phyloP scores from a whole-genome alignment of 2,113 vertebrate genomes.

The Pterophyllum scalare region DNA sequence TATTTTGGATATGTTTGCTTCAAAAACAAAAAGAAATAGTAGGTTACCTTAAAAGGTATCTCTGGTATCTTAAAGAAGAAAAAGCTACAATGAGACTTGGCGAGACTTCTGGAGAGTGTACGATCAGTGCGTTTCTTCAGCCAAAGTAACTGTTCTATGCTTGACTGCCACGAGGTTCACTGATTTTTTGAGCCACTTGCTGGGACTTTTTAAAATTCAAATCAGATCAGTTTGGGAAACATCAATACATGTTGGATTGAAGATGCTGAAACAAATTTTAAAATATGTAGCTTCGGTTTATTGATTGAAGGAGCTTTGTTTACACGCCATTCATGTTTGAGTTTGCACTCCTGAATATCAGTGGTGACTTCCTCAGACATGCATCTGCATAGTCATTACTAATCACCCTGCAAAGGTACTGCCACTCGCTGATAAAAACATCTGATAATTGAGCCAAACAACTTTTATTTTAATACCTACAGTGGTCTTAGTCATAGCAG shows the following conservation, averaged over 20 bases:
- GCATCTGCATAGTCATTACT: neutral
- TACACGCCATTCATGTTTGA: neutral
- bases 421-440: neutral
- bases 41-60: neutral
- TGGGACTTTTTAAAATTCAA: too few species aligned
- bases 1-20: too few species aligned
- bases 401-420: neutral
- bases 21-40: neutral
- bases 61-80: neutral
- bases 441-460: neutral
- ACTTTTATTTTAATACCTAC: neutral
- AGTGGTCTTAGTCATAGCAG: neutral
- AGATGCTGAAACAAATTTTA: neutral
- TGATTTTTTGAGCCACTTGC: too few species aligned
- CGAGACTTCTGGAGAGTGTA: too few species aligned
- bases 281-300: neutral
- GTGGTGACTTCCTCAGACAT: neutral
- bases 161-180: too few species aligned
- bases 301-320: neutral
- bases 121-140: too few species aligned
- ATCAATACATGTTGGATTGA: neutral
- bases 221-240: too few species aligned
- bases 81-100: too few species aligned
- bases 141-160: too few species aligned
- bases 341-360: accelerated